These are phyloP conservation scores for Crioceris asparagi DNA, from an alignment of 2,888 invertebrate genomes.

Conservation along the genomic window DNA sequence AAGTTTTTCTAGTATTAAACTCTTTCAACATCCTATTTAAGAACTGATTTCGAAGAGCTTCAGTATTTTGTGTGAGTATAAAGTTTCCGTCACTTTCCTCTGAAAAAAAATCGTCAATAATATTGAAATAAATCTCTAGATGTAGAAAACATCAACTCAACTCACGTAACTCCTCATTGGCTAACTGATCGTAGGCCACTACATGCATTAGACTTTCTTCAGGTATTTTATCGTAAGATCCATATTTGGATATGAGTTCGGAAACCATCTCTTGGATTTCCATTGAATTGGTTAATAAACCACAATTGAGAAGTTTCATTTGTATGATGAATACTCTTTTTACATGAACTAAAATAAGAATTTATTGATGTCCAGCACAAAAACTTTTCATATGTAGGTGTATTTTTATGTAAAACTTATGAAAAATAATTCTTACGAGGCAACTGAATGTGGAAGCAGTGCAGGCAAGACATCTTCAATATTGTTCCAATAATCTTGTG, in stretches of 20 bases:
- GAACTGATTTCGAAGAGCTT: constrained; percentile 28
- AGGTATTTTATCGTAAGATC: constrained; percentile 25
- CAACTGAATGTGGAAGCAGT: constrained; percentile 60
- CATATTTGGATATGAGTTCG: constrained; percentile 22
- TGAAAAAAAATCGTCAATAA: constrained; percentile 9
- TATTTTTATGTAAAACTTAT: background rate
- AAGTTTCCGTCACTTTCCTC: constrained; percentile 19
- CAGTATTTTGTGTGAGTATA: constrained; percentile 28
- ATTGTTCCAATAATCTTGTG: constrained; percentile 60
- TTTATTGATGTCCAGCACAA: no score
- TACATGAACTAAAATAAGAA: constrained; percentile 33
- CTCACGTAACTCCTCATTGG: constrained; percentile 17
- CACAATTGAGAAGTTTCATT: constrained; percentile 59
- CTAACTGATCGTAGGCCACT: constrained; percentile 28
- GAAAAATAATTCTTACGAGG: constrained; percentile 35
- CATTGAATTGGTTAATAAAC: constrained; percentile 61
- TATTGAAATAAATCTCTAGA: no score
- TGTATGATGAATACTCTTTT: constrained; percentile 47
- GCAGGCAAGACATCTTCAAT: constrained; percentile 57
- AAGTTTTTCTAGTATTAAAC: constrained; percentile 39
- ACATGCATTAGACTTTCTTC: constrained; percentile 20
- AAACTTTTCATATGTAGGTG: background rate
- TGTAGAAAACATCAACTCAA: no score
- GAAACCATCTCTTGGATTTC: constrained; percentile 39
- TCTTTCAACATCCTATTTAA: constrained; percentile 23